Percentiles rank a stretch among this genome's conserved stretches.
These are phyloP conservation scores for Drosophila kikkawai DNA, from an alignment of 1,140 invertebrate species.

Conservation along the genomic window DNA sequence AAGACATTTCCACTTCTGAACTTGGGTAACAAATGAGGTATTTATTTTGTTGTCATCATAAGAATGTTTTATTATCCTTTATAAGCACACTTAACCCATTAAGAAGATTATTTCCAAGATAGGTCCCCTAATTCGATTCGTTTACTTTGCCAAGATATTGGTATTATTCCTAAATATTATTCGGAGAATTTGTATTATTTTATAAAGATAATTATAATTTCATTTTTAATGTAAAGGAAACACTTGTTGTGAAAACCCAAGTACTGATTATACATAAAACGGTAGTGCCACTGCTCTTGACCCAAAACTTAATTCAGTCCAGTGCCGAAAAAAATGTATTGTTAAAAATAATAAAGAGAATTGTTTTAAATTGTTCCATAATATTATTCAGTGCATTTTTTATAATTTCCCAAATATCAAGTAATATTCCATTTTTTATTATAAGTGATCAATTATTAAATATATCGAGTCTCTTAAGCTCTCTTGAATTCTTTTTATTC, in stretches of 20 bases:
- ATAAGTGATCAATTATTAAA: too few relatives aligned
- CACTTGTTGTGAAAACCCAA: not conserved
- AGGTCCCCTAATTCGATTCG: not conserved
- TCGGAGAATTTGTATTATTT: too few relatives aligned
- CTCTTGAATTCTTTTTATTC: too few relatives aligned
- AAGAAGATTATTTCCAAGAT: not conserved
- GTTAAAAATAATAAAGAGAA: not conserved
- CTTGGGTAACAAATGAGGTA: slow-evolving; percentile 13
- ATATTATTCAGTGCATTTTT: not conserved
- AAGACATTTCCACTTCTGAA: slow-evolving; percentile 2
- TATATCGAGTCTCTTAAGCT: too few relatives aligned
- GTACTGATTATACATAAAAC: not conserved
- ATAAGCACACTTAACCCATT: not conserved
- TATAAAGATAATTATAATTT: not conserved
- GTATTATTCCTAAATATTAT: not conserved
- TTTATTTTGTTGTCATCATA: not conserved
- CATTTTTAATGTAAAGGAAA: not conserved
- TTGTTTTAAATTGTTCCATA: too few relatives aligned
- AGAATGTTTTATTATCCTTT: not conserved
- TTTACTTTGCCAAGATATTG: not conserved
- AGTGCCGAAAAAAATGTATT: not conserved
- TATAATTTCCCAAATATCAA: not conserved
- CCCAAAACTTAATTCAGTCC: not conserved
- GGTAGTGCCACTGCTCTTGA: not conserved
- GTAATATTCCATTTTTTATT: not conserved